Conservation (phyloP, 2,797 vertebrate species). For the Diplodus sargus region DNA sequence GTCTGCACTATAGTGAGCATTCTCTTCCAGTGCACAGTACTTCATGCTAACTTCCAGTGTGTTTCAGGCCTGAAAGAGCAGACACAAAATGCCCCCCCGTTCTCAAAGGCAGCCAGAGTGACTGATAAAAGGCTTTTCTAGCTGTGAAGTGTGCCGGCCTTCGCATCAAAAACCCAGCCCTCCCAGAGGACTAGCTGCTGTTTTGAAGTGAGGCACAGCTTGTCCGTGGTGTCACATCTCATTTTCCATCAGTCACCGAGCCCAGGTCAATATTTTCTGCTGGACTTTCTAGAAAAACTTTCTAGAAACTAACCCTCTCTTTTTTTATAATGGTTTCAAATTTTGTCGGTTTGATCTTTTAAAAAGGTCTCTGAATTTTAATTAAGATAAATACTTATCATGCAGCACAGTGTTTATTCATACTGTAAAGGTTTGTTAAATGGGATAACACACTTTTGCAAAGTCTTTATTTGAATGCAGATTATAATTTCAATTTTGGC, state of each 20-base stretch:
- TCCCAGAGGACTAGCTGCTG: slow-evolving; percentile 68
- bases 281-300: slow-evolving; percentile 30
- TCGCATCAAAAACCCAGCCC: slow-evolving; percentile 67
- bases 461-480: slow-evolving; percentile 5
- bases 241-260: slow-evolving; percentile 66
- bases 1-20: slow-evolving; percentile 8
- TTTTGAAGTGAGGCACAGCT: slow-evolving; percentile 74
- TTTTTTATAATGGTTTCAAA: background rate
- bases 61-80: slow-evolving; percentile 57
- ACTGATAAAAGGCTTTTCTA: slow-evolving; percentile 83
- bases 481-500: slow-evolving; percentile 50
- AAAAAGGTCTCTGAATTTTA: background rate
- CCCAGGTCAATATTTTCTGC: slow-evolving; percentile 60
- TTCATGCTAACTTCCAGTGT: slow-evolving; percentile 56
- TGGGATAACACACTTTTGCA: background rate
- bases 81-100: slow-evolving; percentile 59
- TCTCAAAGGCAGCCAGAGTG: slow-evolving; percentile 75
- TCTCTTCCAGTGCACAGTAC: slow-evolving; percentile 18
- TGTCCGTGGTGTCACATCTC: slow-evolving; percentile 69
- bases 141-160: slow-evolving; percentile 78
- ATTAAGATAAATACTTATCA: background rate
- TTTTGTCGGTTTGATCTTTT: background rate
- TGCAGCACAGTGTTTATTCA: background rate
- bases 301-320: slow-evolving; percentile 12
- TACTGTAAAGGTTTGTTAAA: background rate